Percentiles rank a stretch among this genome's conserved stretches.
These are phyloP conservation scores for Discoglossus pictus DNA, from an alignment of 2,797 vertebrate genomes.

Conservation along the genomic window DNA sequence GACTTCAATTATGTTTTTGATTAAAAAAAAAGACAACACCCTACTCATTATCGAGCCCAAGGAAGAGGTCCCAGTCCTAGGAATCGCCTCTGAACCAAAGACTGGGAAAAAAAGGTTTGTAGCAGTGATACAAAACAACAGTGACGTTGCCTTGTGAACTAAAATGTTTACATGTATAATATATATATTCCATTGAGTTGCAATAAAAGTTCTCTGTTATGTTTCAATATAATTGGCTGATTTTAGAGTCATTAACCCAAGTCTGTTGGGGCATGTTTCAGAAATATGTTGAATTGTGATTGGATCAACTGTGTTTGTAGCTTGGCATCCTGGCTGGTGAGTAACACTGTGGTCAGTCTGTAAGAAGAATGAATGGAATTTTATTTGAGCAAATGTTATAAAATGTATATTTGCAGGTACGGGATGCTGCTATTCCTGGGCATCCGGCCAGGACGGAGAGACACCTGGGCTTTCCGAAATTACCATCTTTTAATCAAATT, in stretches of 20 bases:
- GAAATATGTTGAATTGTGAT: slow-evolving; percentile 15
- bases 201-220: slow-evolving; percentile 6
- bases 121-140: too few species aligned
- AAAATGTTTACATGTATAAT: too few species aligned
- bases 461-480: slow-evolving; percentile 44
- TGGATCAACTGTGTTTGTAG: slow-evolving; percentile 39
- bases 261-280: slow-evolving; percentile 27
- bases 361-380: slow-evolving; percentile 48
- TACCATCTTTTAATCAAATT: slow-evolving; percentile 47
- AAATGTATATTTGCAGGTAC: slow-evolving; percentile 45
- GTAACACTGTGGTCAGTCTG: slow-evolving; percentile 51
- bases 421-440: slow-evolving; percentile 53
- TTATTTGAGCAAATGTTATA: slow-evolving; percentile 29
- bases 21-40: too few species aligned
- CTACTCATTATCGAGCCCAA: too few species aligned
- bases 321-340: slow-evolving; percentile 43
- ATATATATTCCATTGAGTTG: too few species aligned
- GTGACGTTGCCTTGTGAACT: too few species aligned
- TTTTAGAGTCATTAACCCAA: slow-evolving; percentile 24
- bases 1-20: too few species aligned
- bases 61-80: too few species aligned
- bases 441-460: slow-evolving; percentile 39
- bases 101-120: too few species aligned
- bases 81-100: too few species aligned
- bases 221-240: not conserved